Base-by-base conservation (phyloP, 1,140 invertebrate genomes). In the Linepithema humile region DNA sequence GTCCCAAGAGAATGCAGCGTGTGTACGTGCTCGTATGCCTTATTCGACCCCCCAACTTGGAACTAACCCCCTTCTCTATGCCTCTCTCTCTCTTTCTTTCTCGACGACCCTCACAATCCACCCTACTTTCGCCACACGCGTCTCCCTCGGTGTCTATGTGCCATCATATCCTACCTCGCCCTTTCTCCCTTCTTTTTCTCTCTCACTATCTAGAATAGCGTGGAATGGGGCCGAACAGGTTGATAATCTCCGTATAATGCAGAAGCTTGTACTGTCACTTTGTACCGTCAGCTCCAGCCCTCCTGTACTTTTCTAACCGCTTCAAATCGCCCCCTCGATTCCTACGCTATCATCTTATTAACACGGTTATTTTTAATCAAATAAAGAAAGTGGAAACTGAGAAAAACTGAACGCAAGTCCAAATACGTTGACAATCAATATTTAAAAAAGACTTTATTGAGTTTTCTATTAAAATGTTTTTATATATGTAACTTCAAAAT, bases 241-340 rank as follows among this genome's bases (percentile, higher is more conserved):
- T 94, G 91, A 94, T 94, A 94, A 94, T 94, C 93, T 93, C 90
- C 92, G 91, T 92, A 93, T 94, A 93, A 94, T 94, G 92, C 90
- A 93, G 93, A 93, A 93, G 93, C 91, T 93, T 92, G 88, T 91
- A 88, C 86, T 82, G 83, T 82, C 85, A 62, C 88, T 77, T 87
- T 85, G 74, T 74, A 60, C 72, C 62, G 50, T 78, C 35, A 74
- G 53, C 40, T 26, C 45, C 48, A 78, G 74, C 73, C 82, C 84
- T 86, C 84, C 84, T 88, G 86, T 88, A 84, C 85, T 89, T 90
- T 87, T 89, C 89, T 91, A 90, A 91, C 88, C 87, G 86, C 89
- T 91, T 91, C 87, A 91, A 91, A 91, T 91, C 89, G 83, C 23
- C 80, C 86, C 85, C 80, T 87, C 40, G 60, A 74, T 72, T 86